Conservation (phyloP, 2,113 vertebrate species). For the Cacatua alba region DNA sequence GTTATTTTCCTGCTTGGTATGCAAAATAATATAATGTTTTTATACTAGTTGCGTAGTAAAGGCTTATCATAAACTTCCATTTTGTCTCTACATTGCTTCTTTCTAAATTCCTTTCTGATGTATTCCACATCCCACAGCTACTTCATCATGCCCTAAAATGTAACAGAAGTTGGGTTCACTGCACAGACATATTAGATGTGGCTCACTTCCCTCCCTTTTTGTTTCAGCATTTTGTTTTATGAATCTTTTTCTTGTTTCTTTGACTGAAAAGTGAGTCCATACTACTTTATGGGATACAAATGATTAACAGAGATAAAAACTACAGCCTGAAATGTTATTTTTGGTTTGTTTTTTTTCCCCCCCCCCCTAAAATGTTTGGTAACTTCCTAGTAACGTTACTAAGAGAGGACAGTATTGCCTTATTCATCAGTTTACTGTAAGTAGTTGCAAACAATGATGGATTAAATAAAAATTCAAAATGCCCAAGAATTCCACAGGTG, state of each 20-base stretch:
- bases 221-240: neutral
- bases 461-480: neutral
- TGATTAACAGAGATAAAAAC: neutral
- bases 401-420: neutral
- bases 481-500: neutral
- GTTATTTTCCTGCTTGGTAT: neutral
- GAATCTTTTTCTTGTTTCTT: neutral
- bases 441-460: neutral
- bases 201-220: neutral
- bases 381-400: neutral
- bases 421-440: neutral
- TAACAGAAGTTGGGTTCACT: neutral
- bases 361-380: rapidly evolving
- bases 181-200: neutral
- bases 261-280: neutral
- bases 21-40: neutral
- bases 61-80: neutral
- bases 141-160: neutral
- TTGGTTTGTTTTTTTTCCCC: neutral
- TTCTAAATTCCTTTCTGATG: neutral
- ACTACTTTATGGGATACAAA: neutral
- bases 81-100: neutral
- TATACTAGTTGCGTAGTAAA: neutral
- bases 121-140: neutral
- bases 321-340: neutral